Percentiles rank a stretch among this genome's conserved stretches.
Evolutionary conservation across 2,113 vertebrate species (phyloP).

Genomic region (Rissa tridactyla): DNA sequence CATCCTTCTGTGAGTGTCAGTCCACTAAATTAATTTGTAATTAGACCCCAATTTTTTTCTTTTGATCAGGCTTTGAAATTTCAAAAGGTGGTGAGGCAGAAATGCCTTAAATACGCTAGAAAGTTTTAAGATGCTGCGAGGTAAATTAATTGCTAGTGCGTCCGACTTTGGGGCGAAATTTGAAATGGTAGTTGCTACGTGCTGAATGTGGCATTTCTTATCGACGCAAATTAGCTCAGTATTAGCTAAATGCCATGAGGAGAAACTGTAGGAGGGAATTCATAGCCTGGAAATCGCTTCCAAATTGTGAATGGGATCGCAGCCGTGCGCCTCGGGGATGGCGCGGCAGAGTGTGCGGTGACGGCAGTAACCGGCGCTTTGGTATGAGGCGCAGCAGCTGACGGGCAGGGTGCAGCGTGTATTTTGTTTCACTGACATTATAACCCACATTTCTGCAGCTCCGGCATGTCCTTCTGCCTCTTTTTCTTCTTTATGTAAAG

Average conservation of each 20-base stretch:
- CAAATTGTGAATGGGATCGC: neutral
- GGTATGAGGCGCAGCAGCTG: conserved; percentile 32
- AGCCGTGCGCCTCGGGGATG: neutral
- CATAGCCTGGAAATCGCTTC: neutral
- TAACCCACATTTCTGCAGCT: neutral
- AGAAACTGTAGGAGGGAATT: neutral
- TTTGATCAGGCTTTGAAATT: neutral
- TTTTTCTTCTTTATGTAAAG: neutral
- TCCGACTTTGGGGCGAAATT: neutral
- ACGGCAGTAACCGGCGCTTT: neutral
- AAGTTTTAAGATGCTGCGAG: neutral
- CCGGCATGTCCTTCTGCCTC: neutral
- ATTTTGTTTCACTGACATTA: neutral
- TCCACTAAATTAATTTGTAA: neutral
- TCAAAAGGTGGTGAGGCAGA: neutral
- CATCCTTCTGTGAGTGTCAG: neutral
- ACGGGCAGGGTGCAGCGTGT: neutral
- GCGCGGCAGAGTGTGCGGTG: neutral
- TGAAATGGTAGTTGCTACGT: neutral
- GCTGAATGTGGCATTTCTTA: neutral
- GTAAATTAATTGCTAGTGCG: neutral
- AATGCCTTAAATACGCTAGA: neutral
- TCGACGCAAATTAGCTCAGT: neutral
- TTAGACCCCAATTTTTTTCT: neutral
- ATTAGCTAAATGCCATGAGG: neutral